Base-by-base conservation (phyloP, 2,888 invertebrate genomes). In the Stenchaetothrips biformis region DNA sequence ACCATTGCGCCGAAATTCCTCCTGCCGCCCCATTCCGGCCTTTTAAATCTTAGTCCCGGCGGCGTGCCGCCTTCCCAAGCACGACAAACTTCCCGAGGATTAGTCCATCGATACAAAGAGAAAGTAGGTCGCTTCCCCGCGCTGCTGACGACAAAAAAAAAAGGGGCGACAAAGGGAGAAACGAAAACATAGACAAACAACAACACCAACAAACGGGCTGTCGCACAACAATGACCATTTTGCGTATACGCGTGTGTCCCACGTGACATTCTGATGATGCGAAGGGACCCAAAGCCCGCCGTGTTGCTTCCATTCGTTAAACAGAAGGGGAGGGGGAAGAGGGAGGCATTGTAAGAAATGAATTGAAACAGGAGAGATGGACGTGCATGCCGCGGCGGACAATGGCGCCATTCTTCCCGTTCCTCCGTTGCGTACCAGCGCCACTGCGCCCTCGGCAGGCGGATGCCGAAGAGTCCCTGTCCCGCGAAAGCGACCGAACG, bases 281-380 rank as follows among this genome's bases (percentile, higher is more conserved):
- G 18, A 59, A 59, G 59, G 59, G 13, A 1, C 18, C 53, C 11
- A 9, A 53, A 53, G 13, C 53, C 53, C 53, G 0, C 13, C 53
- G 53, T 21, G 25, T 74, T 74, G 25, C 67, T 74, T 74, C 67
- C 67, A 74, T 25, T 74, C 67, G 67, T 25, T 53, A 18, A 18
- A 0, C 53, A 13, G 53, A 18, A 4, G 13, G 4, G 13, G 13
- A 4, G 16, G 13, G 53, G 4, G 53, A 13, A 21, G 67, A 74
- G 7, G 18, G 59, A 59, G 67, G n/a, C 67, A 25, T 74, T 74
- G 67, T 25, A 21, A 74, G 67, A 21, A 74, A 74, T 74, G 67
- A 74, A 74, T 74, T 74, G 67, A 74, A 74, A 74, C 67, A n/a
- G 67, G 21, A 21, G 67, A 21, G 67, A 74, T 25, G 67, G 11